Evolutionary conservation across 1,140 invertebrate genomes (phyloP).

Genomic region (Lerema accius): DNA sequence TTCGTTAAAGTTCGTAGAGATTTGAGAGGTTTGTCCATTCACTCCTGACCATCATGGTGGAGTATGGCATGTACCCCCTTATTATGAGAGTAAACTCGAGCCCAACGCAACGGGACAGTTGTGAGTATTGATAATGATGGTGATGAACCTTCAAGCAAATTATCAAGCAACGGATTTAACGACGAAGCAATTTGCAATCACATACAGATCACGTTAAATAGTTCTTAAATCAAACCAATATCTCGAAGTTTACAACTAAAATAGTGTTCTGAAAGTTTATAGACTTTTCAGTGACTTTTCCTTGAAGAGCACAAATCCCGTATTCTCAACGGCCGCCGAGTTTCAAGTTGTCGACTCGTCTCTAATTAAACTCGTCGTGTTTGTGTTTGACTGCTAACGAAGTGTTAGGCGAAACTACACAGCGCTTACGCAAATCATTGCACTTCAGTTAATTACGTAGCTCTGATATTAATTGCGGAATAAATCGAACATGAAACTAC

Average conservation of each 20-base stretch:
- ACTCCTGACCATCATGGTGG: too few species aligned
- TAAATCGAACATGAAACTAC: background rate
- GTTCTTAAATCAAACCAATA: background rate
- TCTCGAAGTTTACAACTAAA: background rate
- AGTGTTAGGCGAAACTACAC: constrained; percentile 8
- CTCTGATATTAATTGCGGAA: background rate
- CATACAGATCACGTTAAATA: too few species aligned
- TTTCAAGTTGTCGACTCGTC: constrained; percentile 7
- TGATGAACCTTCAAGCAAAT: too few species aligned
- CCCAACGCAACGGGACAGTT: too few species aligned
- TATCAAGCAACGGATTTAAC: too few species aligned
- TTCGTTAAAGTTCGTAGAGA: too few species aligned
- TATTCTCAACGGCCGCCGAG: constrained; percentile 6
- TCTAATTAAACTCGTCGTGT: constrained; percentile 16
- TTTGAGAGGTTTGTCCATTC: too few species aligned
- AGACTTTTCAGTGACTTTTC: background rate
- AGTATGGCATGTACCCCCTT: too few species aligned
- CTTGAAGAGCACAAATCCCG: constrained; percentile 11
- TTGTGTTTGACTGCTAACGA: constrained; percentile 28
- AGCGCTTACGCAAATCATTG: constrained; percentile 2
- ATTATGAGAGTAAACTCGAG: too few species aligned
- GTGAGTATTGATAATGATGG: too few species aligned
- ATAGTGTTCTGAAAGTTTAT: background rate
- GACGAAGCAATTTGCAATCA: too few species aligned
- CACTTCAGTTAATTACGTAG: background rate